Base-by-base conservation (phyloP, 2,113 vertebrate genomes). In the Entelurus aequoreus region DNA sequence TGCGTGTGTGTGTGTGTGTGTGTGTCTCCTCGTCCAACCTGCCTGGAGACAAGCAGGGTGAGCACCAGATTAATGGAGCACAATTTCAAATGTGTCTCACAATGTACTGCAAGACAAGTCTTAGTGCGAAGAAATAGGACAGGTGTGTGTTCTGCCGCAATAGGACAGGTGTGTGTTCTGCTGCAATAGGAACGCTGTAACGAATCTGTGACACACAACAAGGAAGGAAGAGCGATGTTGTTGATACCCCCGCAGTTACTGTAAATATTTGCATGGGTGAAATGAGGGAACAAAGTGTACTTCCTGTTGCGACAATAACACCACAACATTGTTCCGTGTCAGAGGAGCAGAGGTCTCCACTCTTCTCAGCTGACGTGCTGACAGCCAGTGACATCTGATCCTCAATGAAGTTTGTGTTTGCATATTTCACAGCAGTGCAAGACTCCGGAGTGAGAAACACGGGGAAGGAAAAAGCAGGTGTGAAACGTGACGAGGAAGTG, bases 251-350 rank as follows among this genome's bases (percentile, higher is more conserved):
- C 77, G 77, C 80, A 79, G 65, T 88, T 85, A 75, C 84, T 66
- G 86, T 84, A 89, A 90, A 89, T 83, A 88, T 89, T 86, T 87
- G 83, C 84, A 86, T 76, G 73, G 36, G 55, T 77, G 71, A 77
- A 77, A 63, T 78, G 65, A 71, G 65, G 74, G 84, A 89, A 87
- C 85, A 88, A 80, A 62, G 72, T 82, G 86, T 78, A 87, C 83
- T 88, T 88, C 84, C 88, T 88, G 76, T 82, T 84, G 54, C 49
- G 40, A 70, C 53, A 76, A 74, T 56, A 78, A 28, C 28, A 28
- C 3, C 28, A 28, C 28, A 28, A 77, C 65, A 72, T 47, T 21
- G 37, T 15, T 53, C 8, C 5, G n/a, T 36, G 9, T 54, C 0
- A 12, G 7, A 37, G 52, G 35, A 35, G 3, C 6, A 4, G 13